Evolutionary conservation across 2,113 vertebrate genomes (phyloP), one percentile per base, ranked within the genome.

Genomic region (Pomatostomus ruficeps): DNA sequence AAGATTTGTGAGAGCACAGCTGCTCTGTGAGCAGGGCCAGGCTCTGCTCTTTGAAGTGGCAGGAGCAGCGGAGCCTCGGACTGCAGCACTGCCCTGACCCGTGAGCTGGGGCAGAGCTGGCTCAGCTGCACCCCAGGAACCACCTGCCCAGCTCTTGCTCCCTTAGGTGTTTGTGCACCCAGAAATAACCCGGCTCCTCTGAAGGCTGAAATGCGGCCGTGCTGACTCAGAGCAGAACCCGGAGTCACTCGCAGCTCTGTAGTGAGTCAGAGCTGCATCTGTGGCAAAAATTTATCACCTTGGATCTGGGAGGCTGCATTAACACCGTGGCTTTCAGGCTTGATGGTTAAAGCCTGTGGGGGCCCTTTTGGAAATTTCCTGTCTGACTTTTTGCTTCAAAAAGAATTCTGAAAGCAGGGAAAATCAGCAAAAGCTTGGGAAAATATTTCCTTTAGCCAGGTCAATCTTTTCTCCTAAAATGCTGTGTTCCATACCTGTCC

Each of bases 401-500:
- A 70, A 67, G 26, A 91, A 57, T 66, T 62, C 13, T 72, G 18
- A 40, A 55, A 68, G 33, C 1, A 14, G 12, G 28, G 33, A 46
- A 57, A 33, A 25, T 29, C 14, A 52, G 15, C 15, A 67, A 49
- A 62, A 82, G 3, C 17, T 11, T 71, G 59, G 33, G 29, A 58
- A 51, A 26, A 9, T 3, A 7, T 51, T 78, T 93, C 2, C 25
- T 79, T 42, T 26, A 19, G 54, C 52, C 43, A 75, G 38, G 24
- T 4, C 22, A 55, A 79, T 6, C 3, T 85, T 87, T 89, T 38
- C 12, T 42, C 21, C 28, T 49, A 12, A 68, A 65, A 31, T 23
- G 5, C 45, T 54, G 16, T 71, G 73, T 61, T 57, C 36, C 89
- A 4, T 77, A 97, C 96, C 89, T 93, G 96, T 96, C 43, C 48